These are phyloP conservation scores for Chlamydotis undulata DNA, from an alignment of 2,113 vertebrate species.

Conservation along the genomic window DNA sequence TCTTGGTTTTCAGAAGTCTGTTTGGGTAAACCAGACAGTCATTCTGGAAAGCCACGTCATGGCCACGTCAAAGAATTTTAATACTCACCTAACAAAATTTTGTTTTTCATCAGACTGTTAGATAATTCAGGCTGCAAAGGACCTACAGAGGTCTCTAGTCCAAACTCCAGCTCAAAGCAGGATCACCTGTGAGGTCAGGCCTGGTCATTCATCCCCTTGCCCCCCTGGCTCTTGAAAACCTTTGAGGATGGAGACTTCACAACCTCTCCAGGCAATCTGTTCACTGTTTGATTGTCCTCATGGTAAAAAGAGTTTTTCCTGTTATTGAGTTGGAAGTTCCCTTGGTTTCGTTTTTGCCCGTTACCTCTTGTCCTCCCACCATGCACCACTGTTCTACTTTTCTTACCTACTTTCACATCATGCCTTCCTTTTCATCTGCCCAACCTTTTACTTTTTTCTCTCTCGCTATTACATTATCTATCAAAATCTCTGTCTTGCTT, in stretches of 20 bases:
- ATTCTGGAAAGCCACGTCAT: neutral
- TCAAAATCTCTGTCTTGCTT: neutral
- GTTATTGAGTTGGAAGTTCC: neutral
- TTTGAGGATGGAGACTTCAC: neutral
- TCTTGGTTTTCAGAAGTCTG: neutral
- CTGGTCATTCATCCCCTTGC: neutral
- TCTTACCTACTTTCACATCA: neutral
- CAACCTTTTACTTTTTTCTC: neutral
- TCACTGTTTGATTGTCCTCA: neutral
- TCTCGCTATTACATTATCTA: neutral
- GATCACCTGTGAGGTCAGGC: neutral
- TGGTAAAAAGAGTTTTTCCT: neutral
- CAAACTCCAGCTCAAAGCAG: neutral
- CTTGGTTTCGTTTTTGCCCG: neutral
- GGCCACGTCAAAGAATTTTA: neutral
- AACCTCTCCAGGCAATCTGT: neutral
- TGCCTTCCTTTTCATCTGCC: neutral
- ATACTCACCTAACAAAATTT: neutral
- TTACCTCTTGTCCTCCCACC: neutral
- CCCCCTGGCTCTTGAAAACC: neutral
- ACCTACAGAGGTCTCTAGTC: neutral
- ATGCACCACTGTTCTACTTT: neutral
- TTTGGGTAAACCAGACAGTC: neutral
- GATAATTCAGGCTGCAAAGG: neutral
- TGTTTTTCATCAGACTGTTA: fast-evolving